Percentiles rank a stretch among this genome's conserved stretches.
phyloP scores from a whole-genome alignment of 2,888 invertebrate genomes.

The Drosophila nr. perissopoda region DNA sequence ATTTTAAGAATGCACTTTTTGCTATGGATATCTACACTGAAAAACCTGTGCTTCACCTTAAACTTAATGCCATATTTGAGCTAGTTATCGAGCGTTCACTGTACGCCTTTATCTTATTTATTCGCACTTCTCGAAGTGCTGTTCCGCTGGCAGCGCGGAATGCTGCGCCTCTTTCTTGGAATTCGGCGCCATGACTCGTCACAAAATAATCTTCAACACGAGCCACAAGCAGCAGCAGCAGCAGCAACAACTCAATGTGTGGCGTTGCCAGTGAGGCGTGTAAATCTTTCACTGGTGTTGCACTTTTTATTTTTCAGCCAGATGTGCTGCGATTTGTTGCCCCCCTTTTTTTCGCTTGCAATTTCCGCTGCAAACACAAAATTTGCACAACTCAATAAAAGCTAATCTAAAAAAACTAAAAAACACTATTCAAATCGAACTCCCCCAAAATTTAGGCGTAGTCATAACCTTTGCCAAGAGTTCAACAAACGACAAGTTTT shows the following conservation, averaged over 20 bases:
- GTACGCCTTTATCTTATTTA: slow-evolving; percentile 30
- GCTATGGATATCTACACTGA: no score
- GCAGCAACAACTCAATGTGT: slow-evolving; percentile 2
- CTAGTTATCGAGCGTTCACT: background rate
- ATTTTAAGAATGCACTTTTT: no score
- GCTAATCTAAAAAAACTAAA: slow-evolving; percentile 15
- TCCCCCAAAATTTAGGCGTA: background rate
- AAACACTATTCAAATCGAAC: background rate
- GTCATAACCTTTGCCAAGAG: slow-evolving; percentile 28
- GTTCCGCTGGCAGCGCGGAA: slow-evolving; percentile 50
- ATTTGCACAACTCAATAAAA: slow-evolving; percentile 41
- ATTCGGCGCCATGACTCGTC: slow-evolving; percentile 73
- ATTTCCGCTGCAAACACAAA: slow-evolving; percentile 55
- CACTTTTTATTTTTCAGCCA: slow-evolving; percentile 48
- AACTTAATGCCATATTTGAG: background rate
- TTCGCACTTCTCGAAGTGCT: slow-evolving; percentile 66
- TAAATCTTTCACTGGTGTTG: slow-evolving; percentile 70
- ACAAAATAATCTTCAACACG: slow-evolving; percentile 49
- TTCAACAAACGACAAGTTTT: slow-evolving; percentile 40
- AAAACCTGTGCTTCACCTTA: background rate
- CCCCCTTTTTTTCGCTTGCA: slow-evolving; percentile 24
- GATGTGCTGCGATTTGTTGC: slow-evolving; percentile 46
- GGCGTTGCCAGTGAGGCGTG: slow-evolving; percentile 32
- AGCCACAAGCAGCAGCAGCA: slow-evolving; percentile 16
- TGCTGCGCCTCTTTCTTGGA: slow-evolving; percentile 77